Evolutionary conservation across 2,113 vertebrate species (phyloP).

Genomic region (Pipra filicauda): DNA sequence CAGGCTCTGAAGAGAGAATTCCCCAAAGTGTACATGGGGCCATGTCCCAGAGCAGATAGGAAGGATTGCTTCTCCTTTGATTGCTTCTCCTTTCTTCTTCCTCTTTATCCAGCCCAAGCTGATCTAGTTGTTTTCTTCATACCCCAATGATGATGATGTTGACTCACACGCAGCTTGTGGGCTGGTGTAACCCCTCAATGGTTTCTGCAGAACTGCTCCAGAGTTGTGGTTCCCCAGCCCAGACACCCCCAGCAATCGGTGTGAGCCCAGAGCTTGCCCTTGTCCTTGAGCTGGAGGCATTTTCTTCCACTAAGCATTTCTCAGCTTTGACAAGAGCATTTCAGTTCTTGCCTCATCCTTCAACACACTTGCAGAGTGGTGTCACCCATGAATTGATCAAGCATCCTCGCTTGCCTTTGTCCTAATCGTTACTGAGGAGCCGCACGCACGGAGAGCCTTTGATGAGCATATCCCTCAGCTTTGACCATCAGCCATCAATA

Average conservation of each 20-base stretch:
- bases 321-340: not conserved
- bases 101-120: not conserved
- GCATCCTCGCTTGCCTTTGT: not conserved
- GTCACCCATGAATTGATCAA: not conserved
- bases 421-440: not conserved
- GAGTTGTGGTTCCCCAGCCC: not conserved
- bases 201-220: conserved; percentile 1
- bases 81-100: conserved; percentile 49
- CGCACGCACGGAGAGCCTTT: not conserved
- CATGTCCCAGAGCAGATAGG: accelerated
- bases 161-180: not conserved
- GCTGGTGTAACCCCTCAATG: not conserved
- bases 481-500: not conserved
- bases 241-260: accelerated
- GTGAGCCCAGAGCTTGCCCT: not conserved
- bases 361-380: not conserved
- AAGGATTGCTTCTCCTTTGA: conserved; percentile 3
- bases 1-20: not conserved
- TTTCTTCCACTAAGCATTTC: not conserved
- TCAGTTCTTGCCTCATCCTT: not conserved
- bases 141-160: not conserved
- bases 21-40: accelerated
- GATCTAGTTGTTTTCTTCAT: not conserved
- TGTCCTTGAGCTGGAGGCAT: not conserved
- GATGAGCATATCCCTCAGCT: not conserved